Conservation (phyloP, 2,888 invertebrate species). For the Cataglyphis livida region DNA sequence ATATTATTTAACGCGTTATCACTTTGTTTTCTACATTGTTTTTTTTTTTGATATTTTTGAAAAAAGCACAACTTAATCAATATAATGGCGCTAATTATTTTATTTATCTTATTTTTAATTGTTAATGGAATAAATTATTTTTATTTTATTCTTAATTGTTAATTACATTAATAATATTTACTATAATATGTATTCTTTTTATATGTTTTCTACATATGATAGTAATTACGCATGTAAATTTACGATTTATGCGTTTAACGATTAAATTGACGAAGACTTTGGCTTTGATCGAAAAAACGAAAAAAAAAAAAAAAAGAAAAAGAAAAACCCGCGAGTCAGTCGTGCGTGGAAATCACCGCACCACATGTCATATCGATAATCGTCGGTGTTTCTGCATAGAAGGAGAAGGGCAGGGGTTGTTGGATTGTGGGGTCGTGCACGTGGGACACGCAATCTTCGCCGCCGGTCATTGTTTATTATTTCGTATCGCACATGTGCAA, state of each 20-base stretch:
- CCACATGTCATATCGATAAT: conserved; percentile 64
- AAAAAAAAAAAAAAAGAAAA: background rate
- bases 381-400: conserved; percentile 41
- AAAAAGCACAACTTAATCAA: background rate
- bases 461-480: conserved; percentile 75
- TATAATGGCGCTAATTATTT: background rate
- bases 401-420: background rate
- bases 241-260: background rate
- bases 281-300: background rate
- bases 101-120: conserved; percentile 4
- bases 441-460: conserved; percentile 78
- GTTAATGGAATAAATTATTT: background rate
- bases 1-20: background rate
- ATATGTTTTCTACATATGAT: no score
- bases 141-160: background rate
- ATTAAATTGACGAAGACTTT: background rate
- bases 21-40: background rate
- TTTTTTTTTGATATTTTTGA: background rate
- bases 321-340: conserved; percentile 10
- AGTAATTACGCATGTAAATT: background rate
- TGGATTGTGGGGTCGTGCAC: conserved; percentile 53
- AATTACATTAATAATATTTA: conserved; percentile 12
- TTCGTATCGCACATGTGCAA: conserved; percentile 56
- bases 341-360: conserved; percentile 60
- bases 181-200: no score